phyloP scores from a whole-genome alignment of 2,888 invertebrate species.

The Ditula angustiorana region DNA sequence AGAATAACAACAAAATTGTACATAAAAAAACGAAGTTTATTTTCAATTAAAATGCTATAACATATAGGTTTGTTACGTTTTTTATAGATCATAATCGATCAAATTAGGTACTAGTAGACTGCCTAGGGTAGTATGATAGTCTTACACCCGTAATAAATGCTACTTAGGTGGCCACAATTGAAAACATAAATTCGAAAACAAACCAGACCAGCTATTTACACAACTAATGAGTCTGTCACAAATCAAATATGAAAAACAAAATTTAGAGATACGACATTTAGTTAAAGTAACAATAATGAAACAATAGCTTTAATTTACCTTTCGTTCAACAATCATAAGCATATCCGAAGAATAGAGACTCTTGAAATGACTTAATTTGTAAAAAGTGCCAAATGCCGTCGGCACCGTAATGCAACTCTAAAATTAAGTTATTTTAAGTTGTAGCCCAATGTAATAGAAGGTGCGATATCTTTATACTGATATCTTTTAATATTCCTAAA shows the following conservation, averaged over 20 bases:
- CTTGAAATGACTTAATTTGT: neutral
- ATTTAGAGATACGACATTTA: neutral
- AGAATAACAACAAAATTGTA: conserved; percentile 4
- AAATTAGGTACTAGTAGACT: conserved; percentile 15
- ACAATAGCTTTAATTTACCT: neutral
- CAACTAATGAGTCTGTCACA: neutral
- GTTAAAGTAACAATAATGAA: neutral
- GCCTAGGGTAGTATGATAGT: conserved; percentile 10
- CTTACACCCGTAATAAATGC: conserved; percentile 19
- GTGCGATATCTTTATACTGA: conserved; percentile 5
- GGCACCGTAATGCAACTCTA: neutral
- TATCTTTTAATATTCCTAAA: conserved; percentile 8
- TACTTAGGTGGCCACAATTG: conserved; percentile 16
- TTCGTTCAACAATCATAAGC: conserved; percentile 2
- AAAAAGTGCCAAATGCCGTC: neutral
- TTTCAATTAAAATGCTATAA: neutral
- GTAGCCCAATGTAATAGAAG: neutral
- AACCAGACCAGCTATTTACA: neutral
- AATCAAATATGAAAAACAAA: neutral
- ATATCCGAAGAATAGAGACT: neutral
- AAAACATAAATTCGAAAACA: neutral
- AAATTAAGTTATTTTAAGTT: neutral
- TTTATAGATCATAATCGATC: conserved; percentile 9
- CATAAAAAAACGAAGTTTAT: neutral
- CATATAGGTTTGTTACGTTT: conserved; percentile 6